phyloP scores from a whole-genome alignment of 2,113 vertebrate genomes.

The Ceuthmochares aereus region DNA sequence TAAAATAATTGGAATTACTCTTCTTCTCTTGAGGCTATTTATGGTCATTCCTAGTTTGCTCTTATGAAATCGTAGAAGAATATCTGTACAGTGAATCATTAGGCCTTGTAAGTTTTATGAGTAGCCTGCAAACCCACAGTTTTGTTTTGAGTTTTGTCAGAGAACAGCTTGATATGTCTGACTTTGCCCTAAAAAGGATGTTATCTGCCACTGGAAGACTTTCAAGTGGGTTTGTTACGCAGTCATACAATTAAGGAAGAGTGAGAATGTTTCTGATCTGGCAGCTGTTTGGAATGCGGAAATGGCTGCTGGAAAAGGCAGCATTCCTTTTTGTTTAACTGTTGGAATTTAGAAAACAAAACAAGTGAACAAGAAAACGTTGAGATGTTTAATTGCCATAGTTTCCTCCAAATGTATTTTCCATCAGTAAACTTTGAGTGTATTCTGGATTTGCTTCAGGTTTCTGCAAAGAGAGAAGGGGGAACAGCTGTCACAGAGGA shows the following conservation, averaged over 20 bases:
- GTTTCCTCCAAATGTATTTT: constrained; percentile 5
- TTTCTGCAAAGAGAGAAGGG: background rate
- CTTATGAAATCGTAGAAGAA: background rate
- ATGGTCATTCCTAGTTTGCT: background rate
- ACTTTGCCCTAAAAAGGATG: constrained; percentile 44
- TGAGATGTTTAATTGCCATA: background rate
- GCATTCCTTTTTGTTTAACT: background rate
- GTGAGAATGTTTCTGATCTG: constrained; percentile 16
- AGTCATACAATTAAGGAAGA: background rate
- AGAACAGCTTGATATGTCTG: background rate
- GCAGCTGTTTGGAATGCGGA: background rate
- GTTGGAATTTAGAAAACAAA: background rate
- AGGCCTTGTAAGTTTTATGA: background rate
- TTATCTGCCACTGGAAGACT: background rate
- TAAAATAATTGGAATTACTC: background rate
- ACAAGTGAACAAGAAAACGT: background rate
- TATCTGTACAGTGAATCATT: constrained; percentile 24
- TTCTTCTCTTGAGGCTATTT: background rate
- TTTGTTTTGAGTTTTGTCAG: background rate
- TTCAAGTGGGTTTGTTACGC: background rate
- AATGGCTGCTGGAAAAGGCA: background rate
- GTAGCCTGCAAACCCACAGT: background rate
- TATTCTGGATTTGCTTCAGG: background rate
- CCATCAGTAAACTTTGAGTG: background rate
- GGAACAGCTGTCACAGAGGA: background rate